These are phyloP conservation scores for Cossypha polioptera DNA, from an alignment of 2,797 vertebrate species.

Conservation along the genomic window DNA sequence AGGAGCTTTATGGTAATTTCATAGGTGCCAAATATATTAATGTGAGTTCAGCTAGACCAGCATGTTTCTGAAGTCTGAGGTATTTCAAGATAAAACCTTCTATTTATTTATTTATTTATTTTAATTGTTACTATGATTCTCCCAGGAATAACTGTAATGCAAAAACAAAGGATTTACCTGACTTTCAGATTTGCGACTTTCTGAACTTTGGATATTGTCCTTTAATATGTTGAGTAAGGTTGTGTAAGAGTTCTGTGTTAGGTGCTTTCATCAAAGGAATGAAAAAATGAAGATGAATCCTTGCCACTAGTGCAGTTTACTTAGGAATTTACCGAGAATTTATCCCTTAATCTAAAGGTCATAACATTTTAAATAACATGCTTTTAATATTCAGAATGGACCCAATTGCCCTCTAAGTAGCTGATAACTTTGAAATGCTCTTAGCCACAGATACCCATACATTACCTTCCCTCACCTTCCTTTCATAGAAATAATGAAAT, in stretches of 20 bases:
- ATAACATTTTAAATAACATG: neutral
- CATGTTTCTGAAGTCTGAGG: neutral
- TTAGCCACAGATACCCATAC: neutral
- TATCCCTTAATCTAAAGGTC: neutral
- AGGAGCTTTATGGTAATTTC: constrained; percentile 17
- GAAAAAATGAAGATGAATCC: neutral
- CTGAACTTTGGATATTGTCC: neutral
- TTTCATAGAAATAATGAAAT: neutral
- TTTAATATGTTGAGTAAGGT: neutral
- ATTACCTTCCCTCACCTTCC: neutral
- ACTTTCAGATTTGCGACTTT: constrained; percentile 12
- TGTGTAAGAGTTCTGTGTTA: neutral
- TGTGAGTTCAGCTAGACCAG: neutral
- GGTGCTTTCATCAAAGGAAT: neutral
- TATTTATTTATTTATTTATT: neutral
- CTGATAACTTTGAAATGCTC: neutral
- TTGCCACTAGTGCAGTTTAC: neutral
- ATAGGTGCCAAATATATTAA: neutral
- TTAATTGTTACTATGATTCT: neutral
- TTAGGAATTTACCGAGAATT: neutral
- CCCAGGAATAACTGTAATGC: constrained; percentile 25
- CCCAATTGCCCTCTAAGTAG: neutral
- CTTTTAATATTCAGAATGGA: neutral
- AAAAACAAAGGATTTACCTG: constrained; percentile 9
- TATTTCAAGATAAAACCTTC: neutral